Conservation (phyloP, 1,140 invertebrate genomes). For the Bombus huntii region DNA sequence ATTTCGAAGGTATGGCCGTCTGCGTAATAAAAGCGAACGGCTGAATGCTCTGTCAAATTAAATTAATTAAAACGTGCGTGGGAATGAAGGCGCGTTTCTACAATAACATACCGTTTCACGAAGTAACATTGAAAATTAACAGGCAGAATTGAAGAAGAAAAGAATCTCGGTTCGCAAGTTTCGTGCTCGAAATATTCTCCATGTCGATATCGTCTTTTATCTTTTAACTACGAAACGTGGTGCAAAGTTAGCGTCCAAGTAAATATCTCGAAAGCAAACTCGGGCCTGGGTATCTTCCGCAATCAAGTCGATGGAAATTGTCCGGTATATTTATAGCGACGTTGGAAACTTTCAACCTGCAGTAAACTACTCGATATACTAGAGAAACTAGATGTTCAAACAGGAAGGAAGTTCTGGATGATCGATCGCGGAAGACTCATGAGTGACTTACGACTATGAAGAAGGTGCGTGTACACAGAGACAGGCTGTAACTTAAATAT, state of each 20-base stretch:
- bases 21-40: conserved; percentile 20
- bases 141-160: background rate
- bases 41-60: conserved; percentile 14
- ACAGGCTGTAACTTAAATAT: conserved; percentile 21
- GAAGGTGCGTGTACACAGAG: background rate
- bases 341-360: background rate
- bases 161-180: background rate
- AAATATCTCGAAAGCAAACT: background rate
- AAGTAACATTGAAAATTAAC: background rate
- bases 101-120: background rate
- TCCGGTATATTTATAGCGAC: background rate
- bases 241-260: background rate
- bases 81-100: too few relatives aligned
- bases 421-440: conserved; percentile 37
- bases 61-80: conserved; percentile 23
- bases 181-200: background rate
- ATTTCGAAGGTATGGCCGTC: background rate
- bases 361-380: conserved; percentile 16
- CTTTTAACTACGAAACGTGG: background rate
- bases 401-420: conserved; percentile 33
- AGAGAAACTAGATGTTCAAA: conserved; percentile 7
- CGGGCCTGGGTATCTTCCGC: background rate
- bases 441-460: conserved; percentile 7
- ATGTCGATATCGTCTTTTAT: background rate
- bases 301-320: conserved; percentile 9